A percentile compares a stretch with the other conserved stretches of the same genome.
Evolutionary conservation across 2,797 vertebrate species (phyloP).

Genomic region (Phaenicophaeus curvirostris): DNA sequence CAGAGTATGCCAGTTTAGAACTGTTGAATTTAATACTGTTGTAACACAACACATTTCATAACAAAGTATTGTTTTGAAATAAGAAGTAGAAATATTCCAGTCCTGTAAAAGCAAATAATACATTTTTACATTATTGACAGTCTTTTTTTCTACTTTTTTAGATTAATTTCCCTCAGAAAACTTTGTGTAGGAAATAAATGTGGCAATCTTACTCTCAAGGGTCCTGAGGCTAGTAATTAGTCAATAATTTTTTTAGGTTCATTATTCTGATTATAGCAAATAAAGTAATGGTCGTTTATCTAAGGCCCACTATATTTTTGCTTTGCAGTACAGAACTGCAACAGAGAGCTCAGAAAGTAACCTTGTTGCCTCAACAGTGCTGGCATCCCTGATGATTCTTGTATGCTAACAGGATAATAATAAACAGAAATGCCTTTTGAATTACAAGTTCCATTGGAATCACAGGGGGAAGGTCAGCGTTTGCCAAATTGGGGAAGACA

Average conservation of each 20-base stretch:
- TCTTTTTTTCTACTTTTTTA: not conserved
- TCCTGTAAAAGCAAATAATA: not conserved
- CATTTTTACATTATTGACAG: not conserved
- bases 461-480: conserved; percentile 38
- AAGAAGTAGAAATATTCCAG: conserved; percentile 18
- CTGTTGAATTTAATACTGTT: conserved; percentile 26
- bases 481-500: conserved; percentile 60
- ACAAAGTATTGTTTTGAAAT: not conserved
- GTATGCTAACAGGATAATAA: conserved; percentile 50
- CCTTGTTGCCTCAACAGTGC: not conserved
- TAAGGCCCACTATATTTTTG: not conserved
- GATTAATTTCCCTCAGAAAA: not conserved
- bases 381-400: conserved; percentile 52
- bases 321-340: not conserved
- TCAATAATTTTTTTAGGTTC: not conserved
- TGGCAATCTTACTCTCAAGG: not conserved
- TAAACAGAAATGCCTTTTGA: conserved; percentile 64
- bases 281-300: conserved; percentile 9
- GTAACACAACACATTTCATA: conserved; percentile 37
- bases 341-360: conserved; percentile 13
- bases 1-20: not conserved
- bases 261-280: conserved; percentile 1
- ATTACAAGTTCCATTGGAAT: conserved; percentile 62
- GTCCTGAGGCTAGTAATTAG: not conserved
- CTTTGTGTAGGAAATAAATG: not conserved